These are phyloP conservation scores for Sicus ferrugineus DNA, from an alignment of 2,888 invertebrate species.

Conservation along the genomic window DNA sequence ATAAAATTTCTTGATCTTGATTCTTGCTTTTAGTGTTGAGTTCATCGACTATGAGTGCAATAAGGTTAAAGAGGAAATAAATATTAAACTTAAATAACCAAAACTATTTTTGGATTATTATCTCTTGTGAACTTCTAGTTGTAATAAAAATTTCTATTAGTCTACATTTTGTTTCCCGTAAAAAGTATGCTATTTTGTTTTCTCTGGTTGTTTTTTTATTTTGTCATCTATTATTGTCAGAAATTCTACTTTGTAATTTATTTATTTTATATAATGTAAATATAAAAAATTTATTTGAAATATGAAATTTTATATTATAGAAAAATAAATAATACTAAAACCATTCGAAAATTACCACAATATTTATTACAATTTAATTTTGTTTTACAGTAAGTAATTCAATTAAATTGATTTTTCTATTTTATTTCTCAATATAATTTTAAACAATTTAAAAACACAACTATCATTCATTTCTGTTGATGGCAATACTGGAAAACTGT, in stretches of 20 bases:
- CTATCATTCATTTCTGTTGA: background rate
- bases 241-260: too few species aligned
- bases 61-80: background rate
- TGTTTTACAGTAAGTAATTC: background rate
- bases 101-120: background rate
- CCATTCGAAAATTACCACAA: too few species aligned
- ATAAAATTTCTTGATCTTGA: background rate
- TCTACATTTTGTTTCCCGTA: background rate
- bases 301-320: too few species aligned
- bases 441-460: background rate
- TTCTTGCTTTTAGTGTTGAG: background rate
- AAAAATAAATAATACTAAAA: too few species aligned
- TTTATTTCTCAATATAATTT: background rate
- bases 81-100: background rate
- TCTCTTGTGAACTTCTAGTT: too few species aligned
- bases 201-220: too few species aligned
- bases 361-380: too few species aligned
- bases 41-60: background rate
- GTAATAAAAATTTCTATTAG: background rate
- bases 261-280: too few species aligned
- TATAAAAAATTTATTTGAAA: too few species aligned
- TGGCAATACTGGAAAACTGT: background rate
- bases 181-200: too few species aligned
- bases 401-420: background rate
- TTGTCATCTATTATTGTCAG: too few species aligned